A percentile compares a stretch with the other conserved stretches of the same genome.
phyloP scores from a whole-genome alignment of 2,888 invertebrate genomes.

The Xestia rhomboidea region DNA sequence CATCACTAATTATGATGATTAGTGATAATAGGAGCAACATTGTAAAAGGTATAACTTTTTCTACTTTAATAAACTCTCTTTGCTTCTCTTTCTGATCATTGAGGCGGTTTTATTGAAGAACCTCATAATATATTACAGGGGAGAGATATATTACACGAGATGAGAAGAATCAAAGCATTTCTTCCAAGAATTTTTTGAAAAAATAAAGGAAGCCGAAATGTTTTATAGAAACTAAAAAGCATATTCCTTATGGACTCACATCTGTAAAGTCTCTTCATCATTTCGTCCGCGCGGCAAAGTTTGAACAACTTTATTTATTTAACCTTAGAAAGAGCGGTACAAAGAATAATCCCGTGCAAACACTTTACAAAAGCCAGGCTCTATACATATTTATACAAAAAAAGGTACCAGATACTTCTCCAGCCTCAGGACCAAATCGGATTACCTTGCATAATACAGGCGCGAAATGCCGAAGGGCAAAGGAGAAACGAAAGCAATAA shows the following conservation, averaged over 20 bases:
- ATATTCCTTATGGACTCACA: background rate
- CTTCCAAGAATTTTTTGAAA: background rate
- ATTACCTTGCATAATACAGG: conserved; percentile 72
- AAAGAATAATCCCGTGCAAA: conserved; percentile 21
- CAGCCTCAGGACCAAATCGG: conserved; percentile 57
- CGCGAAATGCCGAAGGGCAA: conserved; percentile 67
- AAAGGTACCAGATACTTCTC: conserved; percentile 43
- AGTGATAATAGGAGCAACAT: background rate
- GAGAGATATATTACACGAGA: no score
- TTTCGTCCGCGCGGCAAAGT: conserved; percentile 6
- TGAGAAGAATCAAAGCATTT: background rate
- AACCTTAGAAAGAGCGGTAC: conserved; percentile 27
- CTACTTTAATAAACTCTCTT: background rate
- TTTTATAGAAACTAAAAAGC: background rate
- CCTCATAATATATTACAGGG: no score
- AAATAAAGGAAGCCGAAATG: background rate
- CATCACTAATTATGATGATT: background rate
- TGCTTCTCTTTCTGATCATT: background rate
- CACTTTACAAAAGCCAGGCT: conserved; percentile 18
- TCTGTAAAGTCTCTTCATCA: conserved; percentile 14
- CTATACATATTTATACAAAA: conserved; percentile 34
- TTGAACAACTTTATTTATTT: conserved; percentile 25
- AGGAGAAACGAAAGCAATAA: conserved; percentile 63
- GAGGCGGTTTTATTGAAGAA: background rate
- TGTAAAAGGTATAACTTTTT: background rate